Conservation (phyloP, 2,797 vertebrate genomes). For the Spheniscus humboldti region DNA sequence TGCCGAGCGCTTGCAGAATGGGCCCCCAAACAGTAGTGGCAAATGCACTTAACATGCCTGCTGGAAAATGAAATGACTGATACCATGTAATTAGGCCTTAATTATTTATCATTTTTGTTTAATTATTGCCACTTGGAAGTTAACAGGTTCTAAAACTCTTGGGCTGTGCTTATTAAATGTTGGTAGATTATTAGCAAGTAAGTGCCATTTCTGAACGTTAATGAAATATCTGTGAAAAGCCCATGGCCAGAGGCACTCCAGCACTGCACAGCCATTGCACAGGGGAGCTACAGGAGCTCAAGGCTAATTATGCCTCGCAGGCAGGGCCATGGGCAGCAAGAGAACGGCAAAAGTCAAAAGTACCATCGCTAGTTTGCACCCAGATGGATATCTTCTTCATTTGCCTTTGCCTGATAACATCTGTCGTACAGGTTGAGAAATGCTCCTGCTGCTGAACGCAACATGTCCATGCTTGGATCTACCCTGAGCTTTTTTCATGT, state of each 20-base stretch:
- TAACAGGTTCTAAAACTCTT: conserved; percentile 79
- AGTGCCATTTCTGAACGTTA: conserved; percentile 50
- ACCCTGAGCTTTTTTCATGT: not conserved
- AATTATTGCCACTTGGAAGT: conserved; percentile 78
- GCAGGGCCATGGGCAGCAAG: not conserved
- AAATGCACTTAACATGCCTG: conserved; percentile 41
- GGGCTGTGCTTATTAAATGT: conserved; percentile 78
- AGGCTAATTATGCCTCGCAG: conserved; percentile 2
- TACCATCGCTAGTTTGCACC: not conserved
- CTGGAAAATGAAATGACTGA: conserved; percentile 76
- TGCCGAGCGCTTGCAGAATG: not conserved
- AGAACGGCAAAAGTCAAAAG: conserved; percentile 4
- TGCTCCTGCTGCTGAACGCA: not conserved
- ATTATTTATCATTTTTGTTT: conserved; percentile 83
- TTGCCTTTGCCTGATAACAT: not conserved
- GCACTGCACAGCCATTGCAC: not conserved
- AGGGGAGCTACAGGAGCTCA: conserved; percentile 13
- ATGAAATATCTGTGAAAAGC: conserved; percentile 65
- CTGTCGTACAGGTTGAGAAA: not conserved
- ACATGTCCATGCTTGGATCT: rapidly evolving
- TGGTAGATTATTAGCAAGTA: conserved; percentile 66
- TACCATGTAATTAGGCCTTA: conserved; percentile 77
- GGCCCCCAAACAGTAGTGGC: conserved; percentile 45
- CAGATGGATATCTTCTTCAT: not conserved
- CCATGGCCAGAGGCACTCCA: not conserved